Evolutionary conservation across 2,888 invertebrate genomes (phyloP).

Genomic region (Oscheius sp.): DNA sequence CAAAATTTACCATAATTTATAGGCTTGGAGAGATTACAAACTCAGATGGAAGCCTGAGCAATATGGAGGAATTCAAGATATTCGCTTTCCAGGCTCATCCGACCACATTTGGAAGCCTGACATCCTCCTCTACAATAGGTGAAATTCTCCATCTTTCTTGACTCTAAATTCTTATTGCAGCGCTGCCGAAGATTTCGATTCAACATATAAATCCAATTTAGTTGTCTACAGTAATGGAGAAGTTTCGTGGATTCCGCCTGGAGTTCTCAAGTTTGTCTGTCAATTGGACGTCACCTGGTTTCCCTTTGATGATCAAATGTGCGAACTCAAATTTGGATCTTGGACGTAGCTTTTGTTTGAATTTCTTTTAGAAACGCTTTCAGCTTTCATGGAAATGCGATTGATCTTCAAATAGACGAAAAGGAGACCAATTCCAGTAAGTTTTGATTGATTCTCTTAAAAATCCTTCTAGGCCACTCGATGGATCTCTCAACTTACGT

Average conservation of each 20-base stretch:
- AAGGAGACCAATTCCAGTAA: slow-evolving; percentile 43
- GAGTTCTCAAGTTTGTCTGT: slow-evolving; percentile 58
- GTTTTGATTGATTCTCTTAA: neutral
- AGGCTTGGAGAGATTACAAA: slow-evolving; percentile 64
- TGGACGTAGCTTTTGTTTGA: too few relatives aligned
- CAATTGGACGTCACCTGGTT: slow-evolving; percentile 74
- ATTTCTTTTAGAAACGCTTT: too few relatives aligned
- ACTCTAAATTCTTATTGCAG: slow-evolving; percentile 34
- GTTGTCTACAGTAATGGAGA: slow-evolving; percentile 58
- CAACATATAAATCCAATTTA: slow-evolving; percentile 58
- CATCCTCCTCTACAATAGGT: slow-evolving; percentile 61
- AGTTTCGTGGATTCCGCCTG: slow-evolving; percentile 66
- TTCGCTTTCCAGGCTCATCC: slow-evolving; percentile 60
- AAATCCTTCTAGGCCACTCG: slow-evolving; percentile 45
- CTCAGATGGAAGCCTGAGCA: slow-evolving; percentile 59
- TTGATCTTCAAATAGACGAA: slow-evolving; percentile 79
- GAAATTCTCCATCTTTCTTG: neutral
- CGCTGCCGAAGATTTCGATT: slow-evolving; percentile 60
- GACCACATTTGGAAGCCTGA: slow-evolving; percentile 86
- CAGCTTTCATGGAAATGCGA: slow-evolving; percentile 86
- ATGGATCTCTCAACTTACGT: slow-evolving; percentile 64
- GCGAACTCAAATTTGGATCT: slow-evolving; percentile 74
- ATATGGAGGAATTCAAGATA: slow-evolving; percentile 60
- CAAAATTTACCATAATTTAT: too few relatives aligned
- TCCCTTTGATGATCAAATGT: slow-evolving; percentile 91